phyloP scores from a whole-genome alignment of 92 coral and sea anemone genomes.

The Zoanthus sociatus region DNA sequence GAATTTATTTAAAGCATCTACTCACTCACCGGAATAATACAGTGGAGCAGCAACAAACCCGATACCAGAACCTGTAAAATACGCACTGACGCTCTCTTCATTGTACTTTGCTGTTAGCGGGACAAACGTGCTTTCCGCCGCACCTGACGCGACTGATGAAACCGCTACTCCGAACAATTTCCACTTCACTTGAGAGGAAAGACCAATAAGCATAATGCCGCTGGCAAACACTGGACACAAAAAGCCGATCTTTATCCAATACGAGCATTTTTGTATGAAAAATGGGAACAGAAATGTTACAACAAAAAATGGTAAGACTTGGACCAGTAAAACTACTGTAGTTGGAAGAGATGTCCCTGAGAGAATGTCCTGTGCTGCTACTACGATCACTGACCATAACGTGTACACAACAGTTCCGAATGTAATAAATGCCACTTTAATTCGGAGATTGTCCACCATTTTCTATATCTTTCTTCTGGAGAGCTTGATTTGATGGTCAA shows the following conservation, averaged over 20 bases:
- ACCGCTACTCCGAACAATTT: constrained; percentile 64
- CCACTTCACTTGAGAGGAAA: constrained; percentile 40
- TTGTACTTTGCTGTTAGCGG: constrained; percentile 67
- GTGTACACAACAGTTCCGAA: constrained; percentile 46
- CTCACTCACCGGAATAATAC: constrained; percentile 69
- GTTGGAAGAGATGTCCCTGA: constrained; percentile 75
- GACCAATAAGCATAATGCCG: constrained; percentile 62
- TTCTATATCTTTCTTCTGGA: too few species aligned
- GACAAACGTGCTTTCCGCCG: constrained; percentile 76
- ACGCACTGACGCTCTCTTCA: constrained; percentile 61
- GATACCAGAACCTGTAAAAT: constrained; percentile 69
- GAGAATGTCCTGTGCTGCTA: constrained; percentile 82
- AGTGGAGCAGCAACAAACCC: constrained; percentile 73
- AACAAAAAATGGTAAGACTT: constrained; percentile 64
- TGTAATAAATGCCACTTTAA: background rate
- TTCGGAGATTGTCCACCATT: background rate
- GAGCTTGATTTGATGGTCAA: too few species aligned
- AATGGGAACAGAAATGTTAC: constrained; percentile 57
- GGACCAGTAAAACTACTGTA: constrained; percentile 56
- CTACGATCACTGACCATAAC: constrained; percentile 55
- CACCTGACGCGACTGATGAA: constrained; percentile 63
- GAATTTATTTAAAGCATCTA: too few species aligned
- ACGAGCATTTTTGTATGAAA: constrained; percentile 48
- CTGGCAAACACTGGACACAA: constrained; percentile 36
- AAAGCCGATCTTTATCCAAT: constrained; percentile 41